phyloP scores from a whole-genome alignment of 2,113 vertebrate genomes.

The Glaucidium brasilianum region DNA sequence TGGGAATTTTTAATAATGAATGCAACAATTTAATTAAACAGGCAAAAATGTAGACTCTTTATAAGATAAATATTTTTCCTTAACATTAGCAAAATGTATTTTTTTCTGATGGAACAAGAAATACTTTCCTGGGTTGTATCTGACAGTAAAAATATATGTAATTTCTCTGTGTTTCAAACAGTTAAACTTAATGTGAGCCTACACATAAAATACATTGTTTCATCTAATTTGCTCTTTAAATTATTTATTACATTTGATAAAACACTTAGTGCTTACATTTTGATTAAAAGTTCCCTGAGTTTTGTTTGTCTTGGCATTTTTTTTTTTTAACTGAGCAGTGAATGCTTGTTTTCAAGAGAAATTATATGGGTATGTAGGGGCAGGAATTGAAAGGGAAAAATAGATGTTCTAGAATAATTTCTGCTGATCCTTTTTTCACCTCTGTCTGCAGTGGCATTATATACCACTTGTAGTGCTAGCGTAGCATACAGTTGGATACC shows the following conservation, averaged over 20 bases:
- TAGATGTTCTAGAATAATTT: not conserved
- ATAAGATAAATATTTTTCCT: not conserved
- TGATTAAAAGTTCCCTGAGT: not conserved
- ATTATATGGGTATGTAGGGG: not conserved
- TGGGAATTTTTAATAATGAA: not conserved
- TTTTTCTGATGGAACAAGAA: not conserved
- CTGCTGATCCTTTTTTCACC: not conserved
- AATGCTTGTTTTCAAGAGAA: not conserved
- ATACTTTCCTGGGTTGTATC: not conserved
- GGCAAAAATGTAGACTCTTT: not conserved
- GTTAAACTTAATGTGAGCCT: not conserved
- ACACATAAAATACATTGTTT: not conserved
- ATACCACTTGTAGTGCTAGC: not conserved
- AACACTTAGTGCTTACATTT: not conserved
- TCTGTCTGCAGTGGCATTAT: not conserved
- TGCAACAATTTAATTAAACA: not conserved
- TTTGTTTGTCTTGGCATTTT: not conserved
- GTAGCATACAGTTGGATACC: not conserved
- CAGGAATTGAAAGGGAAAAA: not conserved
- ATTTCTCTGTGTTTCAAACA: not conserved
- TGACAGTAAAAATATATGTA: not conserved
- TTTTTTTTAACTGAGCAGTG: not conserved
- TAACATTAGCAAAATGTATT: accelerated
- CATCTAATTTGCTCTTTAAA: not conserved
- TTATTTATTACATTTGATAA: not conserved